Evolutionary conservation across 2,797 vertebrate genomes (phyloP).

Genomic region (Corythornis leucogaster): DNA sequence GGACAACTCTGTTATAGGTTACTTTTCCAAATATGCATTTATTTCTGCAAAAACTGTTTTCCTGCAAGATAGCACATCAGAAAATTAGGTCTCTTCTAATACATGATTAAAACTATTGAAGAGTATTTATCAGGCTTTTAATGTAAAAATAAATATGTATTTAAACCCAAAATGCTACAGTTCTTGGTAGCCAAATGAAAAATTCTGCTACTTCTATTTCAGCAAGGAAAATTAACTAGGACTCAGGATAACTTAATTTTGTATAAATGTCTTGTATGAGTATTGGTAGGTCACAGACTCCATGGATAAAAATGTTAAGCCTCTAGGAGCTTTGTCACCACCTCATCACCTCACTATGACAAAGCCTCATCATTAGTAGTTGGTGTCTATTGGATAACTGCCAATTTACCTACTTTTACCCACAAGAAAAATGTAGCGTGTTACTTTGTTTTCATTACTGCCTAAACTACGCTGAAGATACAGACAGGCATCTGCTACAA

Average conservation of each 20-base stretch:
- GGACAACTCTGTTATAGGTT: neutral
- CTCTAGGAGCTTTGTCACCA: neutral
- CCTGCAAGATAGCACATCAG: neutral
- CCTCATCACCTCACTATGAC: neutral
- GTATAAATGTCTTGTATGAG: neutral
- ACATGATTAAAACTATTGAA: neutral
- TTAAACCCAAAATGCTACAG: neutral
- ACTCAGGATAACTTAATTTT: neutral
- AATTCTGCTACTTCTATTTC: neutral
- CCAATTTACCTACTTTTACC: neutral
- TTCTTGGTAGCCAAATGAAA: neutral
- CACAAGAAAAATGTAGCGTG: neutral
- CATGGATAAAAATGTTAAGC: neutral
- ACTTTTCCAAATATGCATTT: neutral
- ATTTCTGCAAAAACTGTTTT: neutral
- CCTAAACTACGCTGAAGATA: neutral
- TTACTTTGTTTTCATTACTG: neutral
- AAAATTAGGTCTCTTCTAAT: neutral
- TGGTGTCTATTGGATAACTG: neutral
- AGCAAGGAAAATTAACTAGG: neutral
- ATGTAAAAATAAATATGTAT: neutral
- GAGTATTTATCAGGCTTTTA: neutral
- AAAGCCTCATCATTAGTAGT: accelerated
- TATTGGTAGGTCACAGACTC: neutral
- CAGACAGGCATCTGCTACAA: neutral